Evolutionary conservation across 2,888 invertebrate species (phyloP).

Genomic region (Trisateles emortualis): DNA sequence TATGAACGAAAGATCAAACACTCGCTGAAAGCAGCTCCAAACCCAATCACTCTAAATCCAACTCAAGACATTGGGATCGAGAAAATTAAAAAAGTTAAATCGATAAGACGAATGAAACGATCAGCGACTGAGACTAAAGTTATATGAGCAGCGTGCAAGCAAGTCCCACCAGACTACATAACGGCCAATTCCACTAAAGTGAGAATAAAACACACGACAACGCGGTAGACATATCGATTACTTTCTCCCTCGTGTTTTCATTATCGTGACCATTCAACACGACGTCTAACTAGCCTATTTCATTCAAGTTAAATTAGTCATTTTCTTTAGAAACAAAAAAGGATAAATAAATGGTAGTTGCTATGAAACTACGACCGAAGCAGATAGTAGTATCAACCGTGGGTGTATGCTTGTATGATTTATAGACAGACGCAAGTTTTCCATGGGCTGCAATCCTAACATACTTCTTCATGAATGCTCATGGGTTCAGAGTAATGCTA

Average conservation of each 20-base stretch:
- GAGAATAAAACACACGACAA: constrained; percentile 43
- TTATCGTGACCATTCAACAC: constrained; percentile 34
- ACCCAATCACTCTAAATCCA: too few relatives aligned
- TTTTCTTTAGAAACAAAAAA: not conserved
- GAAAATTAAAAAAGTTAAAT: constrained; percentile 18
- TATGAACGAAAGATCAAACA: too few relatives aligned
- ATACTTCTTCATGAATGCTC: too few relatives aligned
- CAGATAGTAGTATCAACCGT: too few relatives aligned
- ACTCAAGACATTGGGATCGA: constrained; percentile 2
- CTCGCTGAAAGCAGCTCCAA: too few relatives aligned
- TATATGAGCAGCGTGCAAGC: constrained; percentile 8
- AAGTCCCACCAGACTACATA: constrained; percentile 23
- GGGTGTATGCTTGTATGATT: too few relatives aligned
- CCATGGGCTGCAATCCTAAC: too few relatives aligned
- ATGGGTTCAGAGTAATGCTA: too few relatives aligned
- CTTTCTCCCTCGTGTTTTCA: constrained; percentile 42
- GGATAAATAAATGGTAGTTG: not conserved
- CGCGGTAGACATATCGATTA: constrained; percentile 61
- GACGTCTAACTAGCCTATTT: constrained; percentile 27
- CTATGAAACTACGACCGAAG: too few relatives aligned
- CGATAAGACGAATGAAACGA: constrained; percentile 25
- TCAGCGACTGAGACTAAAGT: constrained; percentile 14
- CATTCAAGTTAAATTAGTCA: constrained; percentile 26
- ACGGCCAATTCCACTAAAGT: constrained; percentile 33
- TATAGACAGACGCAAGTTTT: too few relatives aligned